Base-by-base conservation (phyloP, 2,888 invertebrate genomes). In the Drosophila atroscutellata region DNA sequence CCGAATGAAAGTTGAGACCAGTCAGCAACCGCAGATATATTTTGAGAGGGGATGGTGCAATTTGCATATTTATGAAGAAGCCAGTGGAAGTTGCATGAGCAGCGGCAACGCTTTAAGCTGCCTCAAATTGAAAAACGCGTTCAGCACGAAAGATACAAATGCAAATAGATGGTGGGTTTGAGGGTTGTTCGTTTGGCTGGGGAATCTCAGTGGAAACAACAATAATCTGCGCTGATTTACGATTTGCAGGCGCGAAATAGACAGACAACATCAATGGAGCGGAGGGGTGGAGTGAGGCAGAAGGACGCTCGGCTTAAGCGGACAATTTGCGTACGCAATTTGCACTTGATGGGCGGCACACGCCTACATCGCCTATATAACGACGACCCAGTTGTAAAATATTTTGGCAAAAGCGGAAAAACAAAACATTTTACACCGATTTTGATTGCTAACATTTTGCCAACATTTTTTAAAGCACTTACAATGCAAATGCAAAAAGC, bases 1-100 rank as follows among this genome's bases (percentile, higher is more conserved):
- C 20, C 59, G 32, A 55, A 45, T 63, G 47, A 64, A 83, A 64
- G 63, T 71, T 62, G 69, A 67, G 64, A 69, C 61, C 63, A 67
- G 74, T 63, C 55, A 69, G 72, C 59, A 20, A 63, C 69, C 69
- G 36, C 73, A 80, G 69, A 70, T 67, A 61, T 54, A 59, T 39
- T 58, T 50, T 24, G 47, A 15, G 36, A 3, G 20, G 47, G 66
- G 37, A 32, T n/a, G 5, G 18, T 54, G 77, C 77, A 90, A 90
- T 90, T 91, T 91, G 81, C 90, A 90, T 91, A 89, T 90, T 91
- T 91, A 91, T 90, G 86, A 87, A 87, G 87, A 87, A 81, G 84
- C 81, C 47, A 39, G 45, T 51, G 51, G 20, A 34, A 45, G 60
- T 58, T 68, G 72, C 72, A 89, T 75, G 74, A 73, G 77, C 67